Conservation (phyloP, 2,888 invertebrate species). For the Diadegma fenestrale region DNA sequence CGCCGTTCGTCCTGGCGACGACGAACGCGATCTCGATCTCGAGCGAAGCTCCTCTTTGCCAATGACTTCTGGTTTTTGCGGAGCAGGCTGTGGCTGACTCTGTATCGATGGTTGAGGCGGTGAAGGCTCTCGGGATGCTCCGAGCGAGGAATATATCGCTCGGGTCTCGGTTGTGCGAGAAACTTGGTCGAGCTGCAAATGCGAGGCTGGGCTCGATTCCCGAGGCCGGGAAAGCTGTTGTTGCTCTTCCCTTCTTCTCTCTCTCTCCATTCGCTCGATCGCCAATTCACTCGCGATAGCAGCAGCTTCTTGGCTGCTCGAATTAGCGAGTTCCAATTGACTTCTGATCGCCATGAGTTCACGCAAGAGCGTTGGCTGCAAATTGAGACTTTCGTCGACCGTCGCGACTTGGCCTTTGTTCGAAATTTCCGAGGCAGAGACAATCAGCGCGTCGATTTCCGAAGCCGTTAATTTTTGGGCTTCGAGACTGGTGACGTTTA, state of each 20-base stretch:
- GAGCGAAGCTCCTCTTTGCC: conserved; percentile 62
- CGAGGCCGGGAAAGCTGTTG: background rate
- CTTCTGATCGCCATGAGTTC: conserved; percentile 82
- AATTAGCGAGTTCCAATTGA: conserved; percentile 77
- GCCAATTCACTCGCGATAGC: conserved; percentile 67
- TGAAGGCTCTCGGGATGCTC: conserved; percentile 76
- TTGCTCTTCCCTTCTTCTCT: conserved; percentile 59
- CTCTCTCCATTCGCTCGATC: conserved; percentile 64
- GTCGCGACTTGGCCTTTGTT: conserved; percentile 90
- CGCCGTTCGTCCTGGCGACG: conserved; percentile 66
- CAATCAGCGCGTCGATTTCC: conserved; percentile 91
- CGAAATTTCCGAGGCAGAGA: conserved; percentile 91
- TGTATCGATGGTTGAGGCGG: conserved; percentile 34
- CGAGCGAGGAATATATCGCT: conserved; percentile 83
- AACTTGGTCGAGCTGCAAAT: conserved; percentile 65
- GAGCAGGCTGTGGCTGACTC: conserved; percentile 66
- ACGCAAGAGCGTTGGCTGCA: conserved; percentile 84
- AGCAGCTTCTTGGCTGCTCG: conserved; percentile 66
- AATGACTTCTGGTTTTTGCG: conserved; percentile 82
- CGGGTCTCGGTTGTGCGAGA: conserved; percentile 69
- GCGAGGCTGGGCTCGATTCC: conserved; percentile 25
- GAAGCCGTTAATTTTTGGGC: conserved; percentile 93
- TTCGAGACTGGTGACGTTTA: conserved; percentile 92
- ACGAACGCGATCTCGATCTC: conserved; percentile 75
- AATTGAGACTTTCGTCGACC: conserved; percentile 89